Evolutionary conservation across 2,113 vertebrate genomes (phyloP).

Genomic region (Rousettus leschenaultii): DNA sequence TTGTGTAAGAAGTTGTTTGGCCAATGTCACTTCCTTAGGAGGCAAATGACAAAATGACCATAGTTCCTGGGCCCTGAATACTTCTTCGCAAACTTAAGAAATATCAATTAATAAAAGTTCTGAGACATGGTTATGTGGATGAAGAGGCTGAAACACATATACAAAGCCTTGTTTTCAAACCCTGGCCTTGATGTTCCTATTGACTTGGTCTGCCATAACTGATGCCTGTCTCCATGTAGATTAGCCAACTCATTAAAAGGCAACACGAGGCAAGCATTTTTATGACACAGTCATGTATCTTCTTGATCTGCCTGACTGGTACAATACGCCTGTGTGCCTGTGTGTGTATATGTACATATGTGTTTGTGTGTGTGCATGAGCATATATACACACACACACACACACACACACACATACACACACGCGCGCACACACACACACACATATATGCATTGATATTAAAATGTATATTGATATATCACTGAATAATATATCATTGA

Average conservation of each 20-base stretch:
- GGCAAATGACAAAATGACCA: neutral
- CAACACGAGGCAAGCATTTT: neutral
- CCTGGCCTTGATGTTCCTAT: constrained; percentile 35
- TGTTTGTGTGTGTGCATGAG: neutral
- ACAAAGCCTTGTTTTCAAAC: constrained; percentile 63
- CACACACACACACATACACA: too few relatives aligned
- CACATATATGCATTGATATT: neutral
- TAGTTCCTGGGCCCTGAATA: neutral
- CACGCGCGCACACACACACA: too few relatives aligned
- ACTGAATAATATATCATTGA: neutral
- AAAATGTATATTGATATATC: neutral
- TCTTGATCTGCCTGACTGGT: neutral
- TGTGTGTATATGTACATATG: neutral
- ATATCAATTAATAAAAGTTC: neutral
- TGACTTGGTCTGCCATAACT: neutral
- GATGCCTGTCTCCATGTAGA: neutral
- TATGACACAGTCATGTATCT: neutral
- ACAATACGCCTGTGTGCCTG: neutral
- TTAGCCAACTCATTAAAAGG: neutral
- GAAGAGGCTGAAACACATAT: constrained; percentile 43
- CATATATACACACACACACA: too few relatives aligned
- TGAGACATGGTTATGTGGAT: neutral
- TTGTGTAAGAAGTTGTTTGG: neutral
- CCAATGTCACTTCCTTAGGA: neutral
- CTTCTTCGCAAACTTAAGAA: neutral